Percentiles rank a stretch among this genome's conserved stretches.
These are phyloP conservation scores for Melanargia galathea DNA, from an alignment of 2,888 invertebrate genomes.

Conservation along the genomic window DNA sequence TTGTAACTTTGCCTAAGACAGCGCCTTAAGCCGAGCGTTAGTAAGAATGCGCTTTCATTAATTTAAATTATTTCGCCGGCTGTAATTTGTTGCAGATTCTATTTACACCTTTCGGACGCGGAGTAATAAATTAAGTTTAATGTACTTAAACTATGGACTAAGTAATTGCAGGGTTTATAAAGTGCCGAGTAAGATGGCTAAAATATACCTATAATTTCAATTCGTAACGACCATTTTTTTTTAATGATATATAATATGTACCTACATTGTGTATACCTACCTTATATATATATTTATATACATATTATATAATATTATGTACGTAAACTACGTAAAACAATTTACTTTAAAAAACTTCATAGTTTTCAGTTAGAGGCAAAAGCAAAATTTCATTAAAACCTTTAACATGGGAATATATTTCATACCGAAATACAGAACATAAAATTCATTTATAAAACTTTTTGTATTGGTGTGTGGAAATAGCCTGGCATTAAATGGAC, in stretches of 20 bases:
- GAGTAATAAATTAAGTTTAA: slow-evolving; percentile 28
- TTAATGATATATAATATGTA: no score
- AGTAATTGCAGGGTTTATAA: neutral
- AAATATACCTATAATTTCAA: neutral
- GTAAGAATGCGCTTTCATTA: slow-evolving; percentile 58
- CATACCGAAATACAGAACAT: slow-evolving; percentile 23
- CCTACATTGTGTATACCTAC: no score
- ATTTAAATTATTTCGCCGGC: slow-evolving; percentile 60
- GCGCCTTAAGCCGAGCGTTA: slow-evolving; percentile 48
- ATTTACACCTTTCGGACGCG: slow-evolving; percentile 39
- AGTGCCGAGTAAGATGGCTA: neutral
- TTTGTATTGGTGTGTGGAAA: slow-evolving; percentile 28
- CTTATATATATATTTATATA: no score
- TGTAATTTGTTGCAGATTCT: slow-evolving; percentile 59
- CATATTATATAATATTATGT: no score
- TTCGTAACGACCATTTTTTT: neutral
- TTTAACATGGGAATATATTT: slow-evolving; percentile 15
- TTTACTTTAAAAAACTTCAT: neutral
- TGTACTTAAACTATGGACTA: slow-evolving; percentile 18
- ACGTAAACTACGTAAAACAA: no score
- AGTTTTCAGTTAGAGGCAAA: neutral
- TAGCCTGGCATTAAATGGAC: slow-evolving; percentile 36
- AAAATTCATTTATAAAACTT: slow-evolving; percentile 31
- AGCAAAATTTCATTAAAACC: slow-evolving; percentile 3
- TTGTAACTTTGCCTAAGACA: slow-evolving; percentile 66